Conservation (phyloP, 2,888 invertebrate genomes). For the Rambutsinella grinnellia region DNA sequence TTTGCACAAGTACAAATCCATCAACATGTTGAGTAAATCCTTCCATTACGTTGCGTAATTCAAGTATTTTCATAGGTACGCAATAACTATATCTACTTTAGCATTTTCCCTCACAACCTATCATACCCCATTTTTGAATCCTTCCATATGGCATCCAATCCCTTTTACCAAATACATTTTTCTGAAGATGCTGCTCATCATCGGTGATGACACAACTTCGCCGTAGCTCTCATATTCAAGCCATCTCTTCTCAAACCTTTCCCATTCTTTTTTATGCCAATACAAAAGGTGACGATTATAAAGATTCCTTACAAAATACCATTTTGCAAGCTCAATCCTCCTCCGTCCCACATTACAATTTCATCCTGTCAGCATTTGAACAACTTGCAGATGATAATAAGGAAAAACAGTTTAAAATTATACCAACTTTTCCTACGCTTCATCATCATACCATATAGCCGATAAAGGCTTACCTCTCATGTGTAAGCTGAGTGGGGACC, state of each 20-base stretch:
- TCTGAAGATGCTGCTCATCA: background rate
- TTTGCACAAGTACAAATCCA: background rate
- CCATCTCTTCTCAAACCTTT: background rate
- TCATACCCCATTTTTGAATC: background rate
- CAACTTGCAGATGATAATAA: background rate
- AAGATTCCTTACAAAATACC: background rate
- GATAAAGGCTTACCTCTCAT: background rate
- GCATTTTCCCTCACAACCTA: background rate
- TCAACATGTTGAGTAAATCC: no score
- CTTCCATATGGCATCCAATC: background rate
- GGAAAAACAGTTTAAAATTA: background rate
- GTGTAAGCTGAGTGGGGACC: conserved; percentile 12
- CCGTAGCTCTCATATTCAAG: no score
- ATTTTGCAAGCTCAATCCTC: no score
- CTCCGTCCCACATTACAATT: no score
- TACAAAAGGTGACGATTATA: background rate
- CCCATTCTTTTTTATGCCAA: background rate
- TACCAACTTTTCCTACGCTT: background rate
- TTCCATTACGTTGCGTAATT: background rate
- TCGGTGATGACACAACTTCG: conserved; percentile 8
- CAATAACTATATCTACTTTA: background rate
- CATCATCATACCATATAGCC: background rate
- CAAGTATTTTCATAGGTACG: background rate
- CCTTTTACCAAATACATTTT: background rate
- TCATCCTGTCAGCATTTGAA: no score